Base-by-base conservation (phyloP, 2,888 invertebrate genomes). In the Seira ritae region DNA sequence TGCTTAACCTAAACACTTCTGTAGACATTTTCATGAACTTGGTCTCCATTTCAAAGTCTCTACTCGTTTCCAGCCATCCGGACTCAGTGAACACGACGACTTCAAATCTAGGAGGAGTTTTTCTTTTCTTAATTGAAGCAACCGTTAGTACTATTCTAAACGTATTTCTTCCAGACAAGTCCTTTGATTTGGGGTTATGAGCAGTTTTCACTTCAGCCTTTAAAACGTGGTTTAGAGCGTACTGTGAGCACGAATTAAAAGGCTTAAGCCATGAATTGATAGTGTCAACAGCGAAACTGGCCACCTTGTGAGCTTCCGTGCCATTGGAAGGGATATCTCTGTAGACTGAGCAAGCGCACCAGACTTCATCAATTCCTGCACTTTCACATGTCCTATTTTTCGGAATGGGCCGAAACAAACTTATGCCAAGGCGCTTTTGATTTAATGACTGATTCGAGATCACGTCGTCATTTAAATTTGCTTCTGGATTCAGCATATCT, bases 271-370 rank as follows among this genome's bases (percentile, higher is more conserved):
- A 81, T 0, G 65, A 65, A 19, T 81, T 81, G 0, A 81, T 19
- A 6, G 65, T 70, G n/a, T 17, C 19, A 10, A 81, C 75, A 17
- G 80, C 80, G 55, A 69, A 70, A 3, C 50, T 75, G 4, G 23
- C 80, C 17, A 81, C 19, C 19, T 66, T 22, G 0, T 3, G 37
- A 1, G 55, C 46, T 15, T 66, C 15, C 0, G 23, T 3, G 0
- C 70, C 70, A 0, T 50, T 20, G 0, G 6, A n/a, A 3, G 20
- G 1, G n/a, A 81, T 17, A 20, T 17, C 22, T n/a, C 68, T 65
- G 19, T 80, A 79, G 1, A 3, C n/a, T 10, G 55, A 23, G 70
- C 85, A 85, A 0, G 70, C 22, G 20, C 85, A 85, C 85, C 85
- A 85, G 46, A 71, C 70, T 22, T 70, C 70, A 46, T 84, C 84